A percentile compares a stretch with the other conserved stretches of the same genome.
These are phyloP conservation scores for Drosophila pseudoobscura DNA, from an alignment of 1,140 invertebrate species.

Conservation along the genomic window DNA sequence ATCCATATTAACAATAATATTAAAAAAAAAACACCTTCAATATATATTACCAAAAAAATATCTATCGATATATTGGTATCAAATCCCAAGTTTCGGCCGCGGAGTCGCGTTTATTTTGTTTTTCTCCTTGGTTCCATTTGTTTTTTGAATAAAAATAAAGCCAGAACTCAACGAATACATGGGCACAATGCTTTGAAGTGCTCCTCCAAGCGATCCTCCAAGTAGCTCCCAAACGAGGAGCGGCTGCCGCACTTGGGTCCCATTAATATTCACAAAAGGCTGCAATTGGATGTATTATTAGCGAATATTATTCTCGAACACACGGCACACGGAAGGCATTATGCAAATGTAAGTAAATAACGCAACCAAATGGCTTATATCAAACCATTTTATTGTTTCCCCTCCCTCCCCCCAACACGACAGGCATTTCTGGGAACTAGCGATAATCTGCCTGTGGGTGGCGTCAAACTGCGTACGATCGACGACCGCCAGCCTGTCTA, in stretches of 20 bases:
- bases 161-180: background rate
- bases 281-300: slow-evolving; percentile 25
- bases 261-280: slow-evolving; percentile 33
- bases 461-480: background rate
- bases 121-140: slow-evolving; percentile 37
- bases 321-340: slow-evolving; percentile 2
- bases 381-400: background rate
- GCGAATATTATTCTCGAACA: slow-evolving; percentile 15
- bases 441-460: slow-evolving; percentile 23
- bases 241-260: slow-evolving; percentile 1
- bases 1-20: no score
- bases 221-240: slow-evolving; percentile 22
- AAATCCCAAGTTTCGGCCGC: background rate
- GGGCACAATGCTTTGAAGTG: slow-evolving; percentile 32
- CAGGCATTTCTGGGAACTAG: slow-evolving; percentile 5
- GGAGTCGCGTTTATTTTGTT: slow-evolving; percentile 51
- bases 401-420: no score
- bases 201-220: background rate
- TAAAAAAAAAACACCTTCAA: no score
- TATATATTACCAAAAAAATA: no score
- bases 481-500: slow-evolving; percentile 16
- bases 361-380: background rate
- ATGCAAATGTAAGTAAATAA: slow-evolving; percentile 29
- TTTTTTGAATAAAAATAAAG: slow-evolving; percentile 40
- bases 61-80: no score